Evolutionary conservation across 2,888 invertebrate genomes (phyloP), one percentile per base, ranked within the genome.

Genomic region (Lochmaea crataegi): DNA sequence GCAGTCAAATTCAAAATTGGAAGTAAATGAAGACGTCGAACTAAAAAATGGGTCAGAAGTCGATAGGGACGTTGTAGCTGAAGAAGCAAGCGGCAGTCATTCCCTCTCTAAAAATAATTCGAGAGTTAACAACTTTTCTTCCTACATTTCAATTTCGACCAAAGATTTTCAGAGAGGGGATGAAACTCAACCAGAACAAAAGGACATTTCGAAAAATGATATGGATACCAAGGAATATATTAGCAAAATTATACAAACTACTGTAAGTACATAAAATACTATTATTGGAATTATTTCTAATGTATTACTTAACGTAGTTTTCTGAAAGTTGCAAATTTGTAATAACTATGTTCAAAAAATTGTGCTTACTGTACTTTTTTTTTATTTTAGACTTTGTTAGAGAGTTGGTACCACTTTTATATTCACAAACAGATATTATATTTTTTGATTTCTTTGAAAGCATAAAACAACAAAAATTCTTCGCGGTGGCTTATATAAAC

Each of bases 111-210:
- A 51, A 74, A 78, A 70, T 65, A 72, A 66, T 72, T 79, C 82
- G 22, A 80, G 84, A 69, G 82, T 90, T 6, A 90, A 90, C 78
- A 89, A 91, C 84, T 90, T 90, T 83, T 90, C 91, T 72, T 91
- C 91, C 69, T 91, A 90, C 82, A 91, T 91, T 80, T 90, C 90
- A 82, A 91, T 91, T 80, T 90, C 90, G 81, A 78, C 80, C 42
- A 85, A 82, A 75, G 83, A 84, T 75, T 82, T 88, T 73, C 87
- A 88, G 0, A 88, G 89, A 16, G 89, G 89, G 2, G 85, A 88
- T 22, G 77, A 79, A 12, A 84, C 85, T 16, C 84, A 75, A 11
- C 74, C 74, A 26, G 77, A 75, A 22, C 45, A 56, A 32, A 68
- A 72, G 65, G 74, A 75, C 11, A 69, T 32, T 60, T 65, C 72